Conservation (phyloP, 2,797 vertebrate genomes). For the Amazonetta brasiliensis region DNA sequence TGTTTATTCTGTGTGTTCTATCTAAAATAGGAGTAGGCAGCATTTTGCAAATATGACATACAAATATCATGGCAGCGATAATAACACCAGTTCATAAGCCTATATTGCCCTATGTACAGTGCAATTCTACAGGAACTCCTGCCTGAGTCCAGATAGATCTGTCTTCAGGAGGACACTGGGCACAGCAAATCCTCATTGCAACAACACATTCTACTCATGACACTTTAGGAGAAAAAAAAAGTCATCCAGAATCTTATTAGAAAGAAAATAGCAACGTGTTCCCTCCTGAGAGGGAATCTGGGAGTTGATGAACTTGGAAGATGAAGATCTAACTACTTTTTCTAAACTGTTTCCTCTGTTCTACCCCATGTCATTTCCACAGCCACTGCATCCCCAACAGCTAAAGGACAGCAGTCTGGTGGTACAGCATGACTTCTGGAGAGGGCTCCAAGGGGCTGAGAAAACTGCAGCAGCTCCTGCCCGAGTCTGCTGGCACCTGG, state of each 20-base stretch:
- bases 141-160: rapidly evolving
- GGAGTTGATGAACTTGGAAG: background rate
- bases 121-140: background rate
- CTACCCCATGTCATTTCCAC: background rate
- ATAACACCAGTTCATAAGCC: background rate
- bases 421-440: background rate
- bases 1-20: background rate
- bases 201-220: background rate
- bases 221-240: background rate
- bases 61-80: background rate
- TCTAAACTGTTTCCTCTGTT: background rate
- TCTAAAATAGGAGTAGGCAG: background rate
- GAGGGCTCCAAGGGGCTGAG: background rate
- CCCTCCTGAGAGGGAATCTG: background rate
- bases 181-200: background rate
- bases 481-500: background rate
- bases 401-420: background rate
- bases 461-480: background rate
- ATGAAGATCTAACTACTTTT: background rate
- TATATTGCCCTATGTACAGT: background rate
- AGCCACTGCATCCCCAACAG: background rate
- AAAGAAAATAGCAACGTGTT: background rate
- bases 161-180: background rate
- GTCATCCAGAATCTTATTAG: background rate
- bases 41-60: background rate